phyloP scores from a whole-genome alignment of 2,888 invertebrate species.

The Pammene aurita region DNA sequence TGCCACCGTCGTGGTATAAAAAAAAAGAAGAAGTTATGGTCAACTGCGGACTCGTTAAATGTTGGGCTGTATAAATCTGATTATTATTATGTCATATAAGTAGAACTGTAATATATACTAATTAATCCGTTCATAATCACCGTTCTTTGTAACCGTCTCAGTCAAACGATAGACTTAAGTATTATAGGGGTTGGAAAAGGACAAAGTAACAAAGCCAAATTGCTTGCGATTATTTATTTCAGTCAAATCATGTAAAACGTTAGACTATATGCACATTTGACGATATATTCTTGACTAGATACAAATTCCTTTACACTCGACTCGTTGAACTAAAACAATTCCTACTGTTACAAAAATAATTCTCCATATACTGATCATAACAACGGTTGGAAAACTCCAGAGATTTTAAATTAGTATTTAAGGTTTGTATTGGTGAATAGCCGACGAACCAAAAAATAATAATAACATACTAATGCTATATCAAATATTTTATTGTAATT shows the following conservation, averaged over 20 bases:
- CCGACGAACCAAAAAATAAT: no score
- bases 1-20: no score
- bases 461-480: no score
- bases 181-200: background rate
- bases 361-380: constrained; percentile 13
- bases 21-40: no score
- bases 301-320: constrained; percentile 40
- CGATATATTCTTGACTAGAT: constrained; percentile 43
- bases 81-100: no score
- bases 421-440: no score
- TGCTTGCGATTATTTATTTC: constrained; percentile 64
- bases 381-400: constrained; percentile 15
- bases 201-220: constrained; percentile 27
- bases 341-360: constrained; percentile 37
- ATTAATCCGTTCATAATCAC: no score
- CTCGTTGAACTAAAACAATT: background rate
- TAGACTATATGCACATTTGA: constrained; percentile 45
- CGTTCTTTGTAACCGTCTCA: no score
- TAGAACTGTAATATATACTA: no score
- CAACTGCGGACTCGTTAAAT: no score
- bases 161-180: no score
- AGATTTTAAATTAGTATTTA: constrained; percentile 11
- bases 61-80: no score
- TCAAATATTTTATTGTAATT: background rate
- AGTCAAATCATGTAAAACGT: constrained; percentile 62